A percentile compares a stretch with the other conserved stretches of the same genome.
Conservation (phyloP, 2,797 vertebrate genomes). For the Hozukius guyotensis region DNA sequence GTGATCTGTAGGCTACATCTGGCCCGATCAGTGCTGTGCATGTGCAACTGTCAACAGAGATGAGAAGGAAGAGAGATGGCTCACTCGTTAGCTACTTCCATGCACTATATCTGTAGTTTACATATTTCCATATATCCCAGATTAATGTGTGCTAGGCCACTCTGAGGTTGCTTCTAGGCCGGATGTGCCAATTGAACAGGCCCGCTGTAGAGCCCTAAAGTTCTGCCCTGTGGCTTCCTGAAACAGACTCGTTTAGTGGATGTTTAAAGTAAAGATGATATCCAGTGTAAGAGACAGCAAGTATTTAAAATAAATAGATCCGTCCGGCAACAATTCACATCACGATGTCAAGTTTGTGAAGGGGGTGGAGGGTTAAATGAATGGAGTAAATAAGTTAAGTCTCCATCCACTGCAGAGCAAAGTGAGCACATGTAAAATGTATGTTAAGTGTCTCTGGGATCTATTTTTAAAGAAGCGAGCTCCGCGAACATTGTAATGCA, state of each 20-base stretch:
- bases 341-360: neutral
- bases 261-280: neutral
- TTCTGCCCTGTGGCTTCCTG: neutral
- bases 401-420: constrained; percentile 16
- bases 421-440: constrained; percentile 57
- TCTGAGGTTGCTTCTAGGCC: neutral
- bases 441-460: constrained; percentile 54
- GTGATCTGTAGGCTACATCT: no score
- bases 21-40: no score
- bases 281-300: neutral
- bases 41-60: no score
- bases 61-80: neutral
- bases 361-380: constrained; percentile 12
- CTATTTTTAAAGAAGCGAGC: constrained; percentile 47
- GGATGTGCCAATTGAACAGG: neutral
- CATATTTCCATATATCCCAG: neutral
- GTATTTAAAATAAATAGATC: neutral
- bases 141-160: neutral
- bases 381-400: constrained; percentile 41
- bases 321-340: neutral
- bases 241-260: neutral
- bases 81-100: neutral
- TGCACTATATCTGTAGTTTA: neutral
- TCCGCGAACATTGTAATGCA: constrained; percentile 30
- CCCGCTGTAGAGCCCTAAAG: neutral